Conservation (phyloP, 2,888 invertebrate genomes). For the Mechanitis messenoides region DNA sequence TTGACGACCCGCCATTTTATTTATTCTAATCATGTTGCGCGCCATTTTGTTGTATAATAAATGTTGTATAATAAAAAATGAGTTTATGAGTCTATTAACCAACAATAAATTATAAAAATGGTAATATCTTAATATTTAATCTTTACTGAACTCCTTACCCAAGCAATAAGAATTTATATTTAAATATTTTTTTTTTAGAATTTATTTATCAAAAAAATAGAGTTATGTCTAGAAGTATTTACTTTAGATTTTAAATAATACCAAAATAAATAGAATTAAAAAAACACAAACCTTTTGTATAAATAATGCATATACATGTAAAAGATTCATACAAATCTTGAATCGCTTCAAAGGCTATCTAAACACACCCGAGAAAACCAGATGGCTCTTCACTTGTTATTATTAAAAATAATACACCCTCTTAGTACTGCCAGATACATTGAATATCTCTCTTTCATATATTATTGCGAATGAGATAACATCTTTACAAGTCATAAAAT, state of each 20-base stretch:
- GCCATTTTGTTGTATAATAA: slow-evolving; percentile 14
- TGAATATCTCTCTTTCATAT: not conserved
- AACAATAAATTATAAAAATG: too few relatives aligned
- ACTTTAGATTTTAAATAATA: too few relatives aligned
- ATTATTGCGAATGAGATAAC: not conserved
- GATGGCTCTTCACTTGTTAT: slow-evolving; percentile 29
- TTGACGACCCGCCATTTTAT: slow-evolving; percentile 14
- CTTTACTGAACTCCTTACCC: too few relatives aligned
- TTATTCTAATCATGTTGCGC: slow-evolving; percentile 12
- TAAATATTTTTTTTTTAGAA: too few relatives aligned
- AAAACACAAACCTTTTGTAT: too few relatives aligned
- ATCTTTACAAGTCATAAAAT: not conserved
- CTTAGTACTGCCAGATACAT: slow-evolving; percentile 9
- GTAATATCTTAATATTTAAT: too few relatives aligned
- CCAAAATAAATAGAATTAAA: too few relatives aligned
- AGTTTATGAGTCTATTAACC: too few relatives aligned
- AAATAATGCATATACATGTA: not conserved
- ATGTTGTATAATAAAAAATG: too few relatives aligned
- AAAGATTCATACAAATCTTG: not conserved
- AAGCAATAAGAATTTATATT: too few relatives aligned
- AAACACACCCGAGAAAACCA: slow-evolving; percentile 25
- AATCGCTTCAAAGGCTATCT: slow-evolving; percentile 9
- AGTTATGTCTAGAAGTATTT: too few relatives aligned
- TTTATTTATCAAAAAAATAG: too few relatives aligned
- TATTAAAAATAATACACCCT: slow-evolving; percentile 17